Conservation (phyloP, 2,113 vertebrate species). For the Podiceps cristatus region DNA sequence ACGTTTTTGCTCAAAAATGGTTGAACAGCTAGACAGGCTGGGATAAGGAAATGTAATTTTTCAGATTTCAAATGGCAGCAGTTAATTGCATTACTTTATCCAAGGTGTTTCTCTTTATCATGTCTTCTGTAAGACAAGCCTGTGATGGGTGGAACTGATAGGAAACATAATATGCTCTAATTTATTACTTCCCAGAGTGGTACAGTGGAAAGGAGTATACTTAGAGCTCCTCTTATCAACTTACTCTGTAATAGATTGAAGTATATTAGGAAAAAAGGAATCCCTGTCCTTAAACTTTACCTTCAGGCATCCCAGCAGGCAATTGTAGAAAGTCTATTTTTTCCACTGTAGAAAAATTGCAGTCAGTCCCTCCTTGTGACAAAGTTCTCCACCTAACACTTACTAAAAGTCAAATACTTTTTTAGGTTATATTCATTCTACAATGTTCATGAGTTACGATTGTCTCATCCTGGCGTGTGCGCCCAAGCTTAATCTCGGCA, state of each 20-base stretch:
- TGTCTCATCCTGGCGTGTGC: neutral
- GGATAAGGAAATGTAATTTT: neutral
- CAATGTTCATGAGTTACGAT: neutral
- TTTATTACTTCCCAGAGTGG: slow-evolving; percentile 33
- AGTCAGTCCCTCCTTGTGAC: neutral
- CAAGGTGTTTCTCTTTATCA: slow-evolving; percentile 38
- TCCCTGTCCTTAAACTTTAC: slow-evolving; percentile 31
- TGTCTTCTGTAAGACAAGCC: neutral
- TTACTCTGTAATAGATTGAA: slow-evolving; percentile 14
- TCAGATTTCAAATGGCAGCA: slow-evolving; percentile 20
- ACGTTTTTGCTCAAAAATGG: neutral
- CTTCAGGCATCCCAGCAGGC: slow-evolving; percentile 14
- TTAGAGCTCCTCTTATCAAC: slow-evolving; percentile 15
- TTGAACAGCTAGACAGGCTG: neutral
- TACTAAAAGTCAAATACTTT: neutral
- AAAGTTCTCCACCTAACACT: neutral
- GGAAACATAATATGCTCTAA: slow-evolving; percentile 34
- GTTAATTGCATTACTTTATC: slow-evolving; percentile 29
- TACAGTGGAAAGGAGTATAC: neutral
- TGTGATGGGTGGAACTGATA: slow-evolving; percentile 20
- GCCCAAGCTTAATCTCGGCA: neutral
- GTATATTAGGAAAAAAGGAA: slow-evolving; percentile 38
- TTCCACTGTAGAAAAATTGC: neutral
- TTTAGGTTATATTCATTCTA: neutral
- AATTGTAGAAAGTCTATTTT: neutral